Base-by-base conservation (phyloP, 2,888 invertebrate species). In the Philopedon plagiatum region DNA sequence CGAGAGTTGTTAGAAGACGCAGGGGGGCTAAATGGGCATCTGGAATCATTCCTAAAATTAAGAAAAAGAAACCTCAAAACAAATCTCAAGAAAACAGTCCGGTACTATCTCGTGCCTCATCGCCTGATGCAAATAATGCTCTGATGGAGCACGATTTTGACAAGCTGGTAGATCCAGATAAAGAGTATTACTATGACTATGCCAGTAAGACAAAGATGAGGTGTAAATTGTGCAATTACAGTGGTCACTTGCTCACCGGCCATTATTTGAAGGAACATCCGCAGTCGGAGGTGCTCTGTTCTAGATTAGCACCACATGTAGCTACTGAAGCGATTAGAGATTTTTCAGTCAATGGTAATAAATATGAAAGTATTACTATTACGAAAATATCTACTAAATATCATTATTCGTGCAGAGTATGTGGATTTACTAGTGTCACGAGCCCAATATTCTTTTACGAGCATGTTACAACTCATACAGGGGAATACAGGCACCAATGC, bases 391-490 rank as follows among this genome's bases (percentile, higher is more conserved):
- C 74, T 8, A 49, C 56, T 49, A 78, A 75, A 62, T 73, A 76
- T 61, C 63, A 75, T 3, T 86, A 79, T 62, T 71, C 69, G 29
- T 87, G 86, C 74, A 74, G 83, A 1, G 83, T 86, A 71, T 87
- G 87, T 75, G 76, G 80, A 9, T 76, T 75, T 39, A 74, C 65
- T 15, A 78, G 78, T 51, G 34, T 8, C 0, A 71, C 76, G 2
- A 21, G 68, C 13, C 77, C 80, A 37, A 75, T 86, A 79, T 81
- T 83, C 4, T 92, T 93, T 81, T 92, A 91, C 79, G 92, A 93
- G 81, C 95, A 95, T 80, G 87, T 93, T 41, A 89, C 90, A 19
- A 88, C 86, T 54, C 95, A 95, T 73, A 95, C 94, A 0, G 95
- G 95, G 0, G 95, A 95, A 84, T 93, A 91, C 77, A 87, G 91